Evolutionary conservation across 1,140 invertebrate genomes (phyloP).

Genomic region (Drosophila ficusphila): DNA sequence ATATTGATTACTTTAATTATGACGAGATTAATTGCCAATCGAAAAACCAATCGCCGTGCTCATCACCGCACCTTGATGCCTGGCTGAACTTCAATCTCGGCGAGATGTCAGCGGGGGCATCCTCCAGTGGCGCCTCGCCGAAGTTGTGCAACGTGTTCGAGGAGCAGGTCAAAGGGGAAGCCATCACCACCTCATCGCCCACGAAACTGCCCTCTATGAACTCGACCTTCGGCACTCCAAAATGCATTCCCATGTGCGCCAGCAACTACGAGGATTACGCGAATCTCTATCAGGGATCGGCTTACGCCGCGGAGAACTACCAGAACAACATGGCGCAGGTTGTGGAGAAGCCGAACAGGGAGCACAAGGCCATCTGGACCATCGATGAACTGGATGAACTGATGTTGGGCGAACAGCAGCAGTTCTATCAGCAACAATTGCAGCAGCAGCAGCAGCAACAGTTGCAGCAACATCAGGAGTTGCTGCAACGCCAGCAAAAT

Average conservation of each 20-base stretch:
- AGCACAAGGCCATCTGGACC: conserved; percentile 81
- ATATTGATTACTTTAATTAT: conserved; percentile 84
- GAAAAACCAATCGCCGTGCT: conserved; percentile 83
- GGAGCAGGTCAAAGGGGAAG: conserved; percentile 45
- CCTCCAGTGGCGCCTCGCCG: conserved; percentile 37
- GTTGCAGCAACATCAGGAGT: background rate
- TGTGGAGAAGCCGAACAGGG: conserved; percentile 75
- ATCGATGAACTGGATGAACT: conserved; percentile 78
- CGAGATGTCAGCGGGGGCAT: conserved; percentile 40
- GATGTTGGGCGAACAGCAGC: conserved; percentile 44
- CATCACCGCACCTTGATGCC: conserved; percentile 82
- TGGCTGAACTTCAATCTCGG: conserved; percentile 78
- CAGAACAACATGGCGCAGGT: conserved; percentile 63
- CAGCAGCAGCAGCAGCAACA: conserved; percentile 3
- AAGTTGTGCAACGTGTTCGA: conserved; percentile 67
- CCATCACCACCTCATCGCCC: too few species aligned
- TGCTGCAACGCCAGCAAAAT: background rate
- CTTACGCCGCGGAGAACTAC: conserved; percentile 61
- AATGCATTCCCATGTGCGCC: conserved; percentile 66
- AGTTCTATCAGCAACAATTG: background rate
- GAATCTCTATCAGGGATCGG: conserved; percentile 52
- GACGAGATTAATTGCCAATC: conserved; percentile 84
- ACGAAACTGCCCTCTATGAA: conserved; percentile 76
- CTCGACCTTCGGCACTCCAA: conserved; percentile 79
- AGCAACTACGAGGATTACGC: conserved; percentile 60